Base-by-base conservation (phyloP, 2,888 invertebrate species). In the Lochmaea crataegi region DNA sequence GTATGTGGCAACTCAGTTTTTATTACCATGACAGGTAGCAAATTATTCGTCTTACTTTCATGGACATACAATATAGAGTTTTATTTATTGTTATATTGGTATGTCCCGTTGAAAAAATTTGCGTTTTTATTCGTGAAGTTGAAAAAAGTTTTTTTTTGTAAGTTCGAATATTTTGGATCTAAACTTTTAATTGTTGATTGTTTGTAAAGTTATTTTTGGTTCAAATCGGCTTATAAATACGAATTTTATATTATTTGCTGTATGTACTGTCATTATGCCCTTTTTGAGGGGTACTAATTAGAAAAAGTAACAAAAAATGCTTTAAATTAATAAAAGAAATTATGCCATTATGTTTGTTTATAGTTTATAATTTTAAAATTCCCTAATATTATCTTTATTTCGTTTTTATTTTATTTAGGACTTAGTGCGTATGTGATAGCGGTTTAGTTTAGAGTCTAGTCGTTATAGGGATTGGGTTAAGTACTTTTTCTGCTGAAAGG, bases 191-290 rank as follows among this genome's bases (percentile, higher is more conserved):
- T 18, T 53, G 53, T 53, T 53, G 10, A 18, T 53, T 18, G 18
- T 53, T 53, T 53, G n/a, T 16, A 16, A 10, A 18, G 16, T 18
- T 53, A 53, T 53, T 53, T 53, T 53, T 10, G 9, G 6, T 16
- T 53, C 16, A 53, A 10, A 53, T 53, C 16, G 53, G 18, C 18
- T 53, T n/a, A 51, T 53, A 48, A 48, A 48, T 14, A 6, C n/a
- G 14, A 48, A 48, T n/a, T 48, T 48, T 48, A 14, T 48, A 48
- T 48, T 14, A n/a, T 48, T 48, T 14, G 5, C 14, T 48, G 1
- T 48, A 48, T n/a, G n/a, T 48, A 48, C 48, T 48, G 48, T 48
- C 48, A 48, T 48, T 48, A 48, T 48, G 48, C n/a, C n/a, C 4
- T 48, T 48, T 48, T 48, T 48, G 14, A 48, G 48, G 48, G n/a